Evolutionary conservation across 1,140 invertebrate species (phyloP).

Genomic region (Drosophila lini): DNA sequence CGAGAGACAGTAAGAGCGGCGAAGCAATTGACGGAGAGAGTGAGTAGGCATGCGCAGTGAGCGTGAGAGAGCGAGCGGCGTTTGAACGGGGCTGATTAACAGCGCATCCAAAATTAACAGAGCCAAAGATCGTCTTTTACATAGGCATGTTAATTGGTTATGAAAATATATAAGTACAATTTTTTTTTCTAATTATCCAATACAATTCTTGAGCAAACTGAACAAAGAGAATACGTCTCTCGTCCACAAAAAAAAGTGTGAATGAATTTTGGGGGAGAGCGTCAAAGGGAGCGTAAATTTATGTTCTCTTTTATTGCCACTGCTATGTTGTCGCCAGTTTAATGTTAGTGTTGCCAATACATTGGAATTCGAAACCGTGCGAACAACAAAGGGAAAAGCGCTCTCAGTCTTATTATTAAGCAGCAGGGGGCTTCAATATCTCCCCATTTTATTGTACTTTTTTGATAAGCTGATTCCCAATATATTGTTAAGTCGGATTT

Average conservation of each 20-base stretch:
- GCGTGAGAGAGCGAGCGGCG: conserved; percentile 26
- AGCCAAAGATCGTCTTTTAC: conserved; percentile 41
- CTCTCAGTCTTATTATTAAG: not conserved
- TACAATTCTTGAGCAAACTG: conserved; percentile 4
- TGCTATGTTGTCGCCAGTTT: conserved; percentile 28
- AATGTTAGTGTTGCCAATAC: conserved; percentile 71
- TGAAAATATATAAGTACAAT: conserved; percentile 14
- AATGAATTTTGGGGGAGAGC: conserved; percentile 48
- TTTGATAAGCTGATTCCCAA: not conserved
- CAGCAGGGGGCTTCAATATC: not conserved
- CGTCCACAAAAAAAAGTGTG: conserved; percentile 27
- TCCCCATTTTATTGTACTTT: not conserved
- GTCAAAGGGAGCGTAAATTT: conserved; percentile 13
- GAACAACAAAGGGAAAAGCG: conserved; percentile 58
- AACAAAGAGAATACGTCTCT: not conserved
- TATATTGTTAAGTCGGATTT: not conserved
- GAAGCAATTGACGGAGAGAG: conserved; percentile 20
- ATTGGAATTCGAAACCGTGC: conserved; percentile 77
- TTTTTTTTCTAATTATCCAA: conserved; percentile 9
- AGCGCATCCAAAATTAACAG: conserved; percentile 27
- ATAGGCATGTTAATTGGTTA: conserved; percentile 19
- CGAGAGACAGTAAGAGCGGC: conserved; percentile 6
- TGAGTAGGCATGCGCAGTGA: conserved; percentile 38
- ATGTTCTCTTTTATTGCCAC: conserved; percentile 52
- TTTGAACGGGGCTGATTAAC: conserved; percentile 28